A percentile compares a stretch with the other conserved stretches of the same genome.
phyloP scores from a whole-genome alignment of 2,888 invertebrate genomes.

The Pemphredon lugubris region DNA sequence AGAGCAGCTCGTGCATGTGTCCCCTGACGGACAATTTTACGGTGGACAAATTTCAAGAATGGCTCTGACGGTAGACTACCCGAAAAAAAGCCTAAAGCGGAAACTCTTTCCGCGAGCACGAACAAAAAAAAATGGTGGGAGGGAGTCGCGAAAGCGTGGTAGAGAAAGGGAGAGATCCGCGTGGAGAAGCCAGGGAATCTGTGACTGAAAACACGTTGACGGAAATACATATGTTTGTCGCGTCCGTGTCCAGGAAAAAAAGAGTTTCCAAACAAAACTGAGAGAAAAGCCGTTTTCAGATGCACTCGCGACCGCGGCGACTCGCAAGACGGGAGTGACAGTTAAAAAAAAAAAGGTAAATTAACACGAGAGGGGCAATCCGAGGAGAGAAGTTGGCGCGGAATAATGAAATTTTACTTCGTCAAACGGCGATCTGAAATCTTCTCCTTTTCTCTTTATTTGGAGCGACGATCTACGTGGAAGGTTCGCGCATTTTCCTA shows the following conservation, averaged over 20 bases:
- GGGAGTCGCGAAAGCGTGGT: background rate
- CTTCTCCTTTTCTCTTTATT: conserved; percentile 11
- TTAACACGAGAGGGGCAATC: background rate
- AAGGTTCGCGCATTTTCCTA: background rate
- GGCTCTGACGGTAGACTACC: conserved; percentile 1
- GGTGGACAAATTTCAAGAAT: conserved; percentile 34
- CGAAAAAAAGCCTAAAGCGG: conserved; percentile 1
- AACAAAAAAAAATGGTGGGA: background rate
- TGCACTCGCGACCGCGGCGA: background rate
- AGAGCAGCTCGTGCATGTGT: conserved; percentile 3
- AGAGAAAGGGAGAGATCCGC: background rate
- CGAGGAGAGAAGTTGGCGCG: background rate
- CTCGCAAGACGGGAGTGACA: background rate
- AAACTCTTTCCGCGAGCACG: background rate
- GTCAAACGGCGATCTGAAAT: background rate
- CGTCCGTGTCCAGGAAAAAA: too few species aligned
- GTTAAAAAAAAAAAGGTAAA: background rate
- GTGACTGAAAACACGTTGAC: too few species aligned
- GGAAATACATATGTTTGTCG: too few species aligned
- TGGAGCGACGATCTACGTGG: background rate
- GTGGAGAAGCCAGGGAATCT: too few species aligned
- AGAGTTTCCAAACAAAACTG: too few species aligned
- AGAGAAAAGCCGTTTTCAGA: background rate
- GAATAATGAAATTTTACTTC: conserved; percentile 3
- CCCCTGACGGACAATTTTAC: conserved; percentile 36